These are phyloP conservation scores for Heliothis subflexa DNA, from an alignment of 1,140 invertebrate species.

Conservation along the genomic window DNA sequence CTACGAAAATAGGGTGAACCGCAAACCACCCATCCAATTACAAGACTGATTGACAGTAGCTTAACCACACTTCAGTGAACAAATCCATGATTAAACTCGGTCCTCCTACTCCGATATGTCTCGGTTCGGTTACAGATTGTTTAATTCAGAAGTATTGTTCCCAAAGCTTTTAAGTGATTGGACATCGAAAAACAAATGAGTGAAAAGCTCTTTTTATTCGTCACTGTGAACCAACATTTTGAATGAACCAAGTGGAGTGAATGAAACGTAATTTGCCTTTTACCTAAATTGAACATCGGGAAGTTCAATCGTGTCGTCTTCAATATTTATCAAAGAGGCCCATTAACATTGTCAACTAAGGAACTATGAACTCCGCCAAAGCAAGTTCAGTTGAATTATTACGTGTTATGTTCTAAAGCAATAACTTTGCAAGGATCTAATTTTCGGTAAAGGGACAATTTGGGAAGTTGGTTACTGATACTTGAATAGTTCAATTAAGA, in stretches of 20 bases:
- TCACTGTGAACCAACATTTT: constrained; percentile 33
- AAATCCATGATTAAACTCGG: constrained; percentile 7
- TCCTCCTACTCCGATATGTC: background rate
- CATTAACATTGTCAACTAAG: constrained; percentile 25
- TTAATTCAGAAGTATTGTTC: constrained; percentile 36
- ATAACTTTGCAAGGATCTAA: constrained; percentile 9
- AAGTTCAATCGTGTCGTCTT: constrained; percentile 24
- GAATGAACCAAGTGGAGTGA: constrained; percentile 32
- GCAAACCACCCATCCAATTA: constrained; percentile 16
- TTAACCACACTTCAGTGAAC: constrained; percentile 26
- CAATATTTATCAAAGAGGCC: constrained; percentile 22
- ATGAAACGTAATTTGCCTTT: constrained; percentile 32
- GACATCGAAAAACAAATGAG: constrained; percentile 45
- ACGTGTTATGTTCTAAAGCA: constrained; percentile 19
- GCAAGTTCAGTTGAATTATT: constrained; percentile 19
- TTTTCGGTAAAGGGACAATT: constrained; percentile 15
- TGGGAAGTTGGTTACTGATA: background rate
- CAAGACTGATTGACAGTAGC: constrained; percentile 16
- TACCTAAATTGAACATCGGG: constrained; percentile 32
- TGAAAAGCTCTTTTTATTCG: constrained; percentile 39
- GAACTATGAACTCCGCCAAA: constrained; percentile 18
- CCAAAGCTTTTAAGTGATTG: constrained; percentile 47
- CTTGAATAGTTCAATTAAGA: constrained; percentile 4
- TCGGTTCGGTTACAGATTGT: constrained; percentile 25
- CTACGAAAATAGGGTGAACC: background rate